phyloP scores from a whole-genome alignment of 64 coral and sea anemone species.

The Actinia equina region DNA sequence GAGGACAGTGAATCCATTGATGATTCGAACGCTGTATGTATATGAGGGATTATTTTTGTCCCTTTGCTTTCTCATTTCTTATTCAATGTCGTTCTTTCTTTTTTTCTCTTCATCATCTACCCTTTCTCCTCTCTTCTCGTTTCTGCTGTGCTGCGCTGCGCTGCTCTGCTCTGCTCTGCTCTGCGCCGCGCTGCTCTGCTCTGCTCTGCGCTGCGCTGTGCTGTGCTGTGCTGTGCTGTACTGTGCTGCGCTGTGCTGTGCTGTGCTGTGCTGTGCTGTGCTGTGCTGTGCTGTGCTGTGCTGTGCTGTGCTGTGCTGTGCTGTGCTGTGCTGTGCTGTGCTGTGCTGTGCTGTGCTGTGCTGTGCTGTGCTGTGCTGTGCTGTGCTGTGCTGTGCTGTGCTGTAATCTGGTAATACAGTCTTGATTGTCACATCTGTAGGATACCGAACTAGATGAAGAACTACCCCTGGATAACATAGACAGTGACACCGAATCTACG shows the following conservation, averaged over 20 bases:
- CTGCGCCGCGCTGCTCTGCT: no score
- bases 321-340: no score
- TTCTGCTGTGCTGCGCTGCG: background rate
- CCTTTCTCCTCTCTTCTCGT: background rate
- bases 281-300: background rate
- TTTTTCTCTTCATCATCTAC: background rate
- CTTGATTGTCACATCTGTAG: background rate
- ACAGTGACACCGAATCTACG: constrained; percentile 37
- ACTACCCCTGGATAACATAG: constrained; percentile 40
- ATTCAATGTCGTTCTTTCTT: background rate
- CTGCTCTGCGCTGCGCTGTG: no score
- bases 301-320: background rate
- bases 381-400: no score
- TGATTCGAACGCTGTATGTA: constrained; percentile 29
- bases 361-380: no score
- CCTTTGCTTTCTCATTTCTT: background rate
- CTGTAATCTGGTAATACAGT: no score
- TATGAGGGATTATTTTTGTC: background rate
- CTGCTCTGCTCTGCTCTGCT: no score
- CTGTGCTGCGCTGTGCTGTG: background rate
- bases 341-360: no score
- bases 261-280: background rate
- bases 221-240: no score
- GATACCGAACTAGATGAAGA: constrained; percentile 72
- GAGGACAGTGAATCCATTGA: constrained; percentile 51